These are phyloP conservation scores for Hirtodrosophila confusa DNA, from an alignment of 2,888 invertebrate genomes.

Conservation along the genomic window DNA sequence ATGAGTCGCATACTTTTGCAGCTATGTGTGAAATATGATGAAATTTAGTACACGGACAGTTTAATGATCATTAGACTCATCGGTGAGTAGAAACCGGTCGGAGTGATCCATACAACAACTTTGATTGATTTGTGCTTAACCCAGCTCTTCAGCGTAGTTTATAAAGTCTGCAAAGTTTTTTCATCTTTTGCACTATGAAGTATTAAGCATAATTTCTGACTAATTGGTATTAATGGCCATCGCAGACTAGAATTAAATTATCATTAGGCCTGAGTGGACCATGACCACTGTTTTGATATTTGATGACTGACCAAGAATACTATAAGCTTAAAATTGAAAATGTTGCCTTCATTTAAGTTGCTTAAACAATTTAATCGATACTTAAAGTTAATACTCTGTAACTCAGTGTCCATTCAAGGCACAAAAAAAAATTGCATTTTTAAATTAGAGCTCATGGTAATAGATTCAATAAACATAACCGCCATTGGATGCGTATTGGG, in stretches of 20 bases:
- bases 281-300: conserved; percentile 1
- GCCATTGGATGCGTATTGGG: conserved; percentile 81
- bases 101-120: too few relatives aligned
- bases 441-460: conserved; percentile 4
- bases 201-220: too few relatives aligned
- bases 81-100: too few relatives aligned
- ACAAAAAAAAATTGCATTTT: not conserved
- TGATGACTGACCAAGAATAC: not conserved
- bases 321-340: conserved; percentile 20
- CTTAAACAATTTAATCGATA: not conserved
- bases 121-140: too few relatives aligned
- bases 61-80: not conserved
- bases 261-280: too few relatives aligned
- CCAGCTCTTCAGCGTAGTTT: too few relatives aligned
- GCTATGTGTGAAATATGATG: too few relatives aligned
- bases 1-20: too few relatives aligned
- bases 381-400: not conserved
- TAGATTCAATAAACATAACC: conserved; percentile 79
- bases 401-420: not conserved
- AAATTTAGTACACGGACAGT: not conserved
- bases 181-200: not conserved
- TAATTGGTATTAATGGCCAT: too few relatives aligned
- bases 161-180: too few relatives aligned
- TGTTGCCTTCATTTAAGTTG: not conserved
- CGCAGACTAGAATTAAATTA: too few relatives aligned